These are phyloP conservation scores for Oscheius sp. DNA, from an alignment of 2,888 invertebrate species.

Conservation along the genomic window DNA sequence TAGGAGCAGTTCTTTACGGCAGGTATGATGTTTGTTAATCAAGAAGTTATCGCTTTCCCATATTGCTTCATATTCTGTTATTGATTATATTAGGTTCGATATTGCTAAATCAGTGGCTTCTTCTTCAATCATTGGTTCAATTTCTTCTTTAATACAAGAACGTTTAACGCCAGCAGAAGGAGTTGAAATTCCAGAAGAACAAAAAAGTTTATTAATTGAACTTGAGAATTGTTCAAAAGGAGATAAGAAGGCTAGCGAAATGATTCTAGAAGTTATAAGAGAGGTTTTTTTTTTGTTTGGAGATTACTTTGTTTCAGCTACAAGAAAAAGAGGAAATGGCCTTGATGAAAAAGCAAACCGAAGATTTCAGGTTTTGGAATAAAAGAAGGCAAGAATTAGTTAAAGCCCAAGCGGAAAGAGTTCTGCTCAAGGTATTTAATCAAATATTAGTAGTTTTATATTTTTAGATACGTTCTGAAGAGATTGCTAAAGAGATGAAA, in stretches of 20 bases:
- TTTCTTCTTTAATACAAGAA: slow-evolving; percentile 31
- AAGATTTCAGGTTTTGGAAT: slow-evolving; percentile 52
- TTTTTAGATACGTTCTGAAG: slow-evolving; percentile 36
- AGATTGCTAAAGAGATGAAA: slow-evolving; percentile 42
- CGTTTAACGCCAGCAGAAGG: slow-evolving; percentile 35
- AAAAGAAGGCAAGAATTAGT: slow-evolving; percentile 45
- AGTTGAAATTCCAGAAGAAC: slow-evolving; percentile 26
- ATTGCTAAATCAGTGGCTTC: slow-evolving; percentile 19
- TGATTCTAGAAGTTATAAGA: slow-evolving; percentile 31
- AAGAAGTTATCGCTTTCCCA: background rate
- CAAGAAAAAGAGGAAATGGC: slow-evolving; percentile 36
- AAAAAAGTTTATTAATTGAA: slow-evolving; percentile 30
- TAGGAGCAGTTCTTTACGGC: slow-evolving; percentile 43
- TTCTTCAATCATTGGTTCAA: slow-evolving; percentile 14
- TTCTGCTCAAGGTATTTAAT: slow-evolving; percentile 48
- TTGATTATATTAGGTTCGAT: slow-evolving; percentile 13
- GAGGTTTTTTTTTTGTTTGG: too few relatives aligned
- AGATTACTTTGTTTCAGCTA: too few relatives aligned
- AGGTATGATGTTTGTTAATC: slow-evolving; percentile 19
- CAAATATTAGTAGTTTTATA: background rate
- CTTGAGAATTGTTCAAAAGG: slow-evolving; percentile 22
- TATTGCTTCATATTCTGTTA: background rate
- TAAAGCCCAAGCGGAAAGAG: slow-evolving; percentile 58
- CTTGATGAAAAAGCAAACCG: slow-evolving; percentile 40
- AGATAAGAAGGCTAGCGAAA: slow-evolving; percentile 28